phyloP scores from a whole-genome alignment of 2,113 vertebrate genomes.

The Sardina pilchardus region DNA sequence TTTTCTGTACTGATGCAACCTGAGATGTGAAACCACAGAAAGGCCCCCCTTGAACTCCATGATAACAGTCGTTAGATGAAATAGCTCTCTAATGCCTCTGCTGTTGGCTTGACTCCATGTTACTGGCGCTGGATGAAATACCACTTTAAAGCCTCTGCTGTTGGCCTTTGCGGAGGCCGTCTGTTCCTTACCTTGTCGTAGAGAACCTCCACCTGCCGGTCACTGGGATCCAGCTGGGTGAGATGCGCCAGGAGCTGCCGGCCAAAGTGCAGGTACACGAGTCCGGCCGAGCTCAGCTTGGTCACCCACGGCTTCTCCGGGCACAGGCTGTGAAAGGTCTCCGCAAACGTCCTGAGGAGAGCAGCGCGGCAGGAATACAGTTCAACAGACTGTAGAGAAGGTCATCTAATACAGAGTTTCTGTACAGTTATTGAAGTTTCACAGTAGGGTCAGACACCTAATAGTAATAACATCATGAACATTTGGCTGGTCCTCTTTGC shows the following conservation, averaged over 20 bases:
- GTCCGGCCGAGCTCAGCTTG: conserved; percentile 91
- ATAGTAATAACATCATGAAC: no score
- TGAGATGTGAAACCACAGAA: not conserved
- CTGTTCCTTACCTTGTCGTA: conserved; percentile 81
- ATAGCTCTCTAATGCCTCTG: no score
- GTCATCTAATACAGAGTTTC: no score
- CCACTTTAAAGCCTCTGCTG: not conserved
- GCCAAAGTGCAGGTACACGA: conserved; percentile 91
- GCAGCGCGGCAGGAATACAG: not conserved
- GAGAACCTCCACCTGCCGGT: conserved; percentile 74
- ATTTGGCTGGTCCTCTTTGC: no score
- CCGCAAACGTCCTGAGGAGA: conserved; percentile 77
- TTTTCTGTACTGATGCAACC: not conserved
- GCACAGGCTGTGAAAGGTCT: conserved; percentile 82
- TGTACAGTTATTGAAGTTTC: no score
- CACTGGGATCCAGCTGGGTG: conserved; percentile 71
- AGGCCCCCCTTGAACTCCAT: not conserved
- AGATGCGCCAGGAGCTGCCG: conserved; percentile 76
- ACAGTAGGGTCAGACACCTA: no score
- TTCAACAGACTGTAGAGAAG: no score
- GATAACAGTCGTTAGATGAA: no score
- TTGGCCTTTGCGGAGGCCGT: no score
- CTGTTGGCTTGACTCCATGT: not conserved
- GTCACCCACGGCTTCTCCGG: conserved; percentile 89
- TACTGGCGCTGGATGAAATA: not conserved